Conservation (phyloP, 1,140 invertebrate species). For the Caerostris darwini region DNA sequence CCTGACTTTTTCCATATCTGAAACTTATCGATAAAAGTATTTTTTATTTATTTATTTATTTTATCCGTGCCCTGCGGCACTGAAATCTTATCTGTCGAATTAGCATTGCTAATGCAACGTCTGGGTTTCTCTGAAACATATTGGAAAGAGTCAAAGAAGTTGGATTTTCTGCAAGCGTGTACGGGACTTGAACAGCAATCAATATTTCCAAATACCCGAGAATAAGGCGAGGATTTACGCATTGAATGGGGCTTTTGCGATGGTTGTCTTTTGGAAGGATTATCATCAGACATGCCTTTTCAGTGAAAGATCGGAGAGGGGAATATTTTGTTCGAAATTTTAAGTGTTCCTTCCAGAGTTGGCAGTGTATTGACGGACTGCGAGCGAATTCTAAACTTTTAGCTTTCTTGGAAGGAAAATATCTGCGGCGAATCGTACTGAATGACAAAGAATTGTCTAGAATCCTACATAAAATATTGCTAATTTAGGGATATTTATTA, state of each 20-base stretch:
- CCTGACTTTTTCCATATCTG: background rate
- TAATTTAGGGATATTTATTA: too few species aligned
- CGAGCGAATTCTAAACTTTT: too few species aligned
- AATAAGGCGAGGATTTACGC: background rate
- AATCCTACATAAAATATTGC: too few species aligned
- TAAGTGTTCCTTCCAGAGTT: background rate
- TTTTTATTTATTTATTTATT: background rate
- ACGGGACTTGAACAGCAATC: conserved; percentile 3
- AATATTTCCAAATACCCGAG: conserved; percentile 3
- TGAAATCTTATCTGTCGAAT: conserved; percentile 38
- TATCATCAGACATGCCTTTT: background rate
- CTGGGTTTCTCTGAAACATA: conserved; percentile 8
- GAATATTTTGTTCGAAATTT: background rate
- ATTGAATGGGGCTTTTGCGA: background rate
- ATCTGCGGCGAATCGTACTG: too few species aligned
- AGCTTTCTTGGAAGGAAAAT: too few species aligned
- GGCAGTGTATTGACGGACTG: too few species aligned
- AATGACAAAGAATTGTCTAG: too few species aligned
- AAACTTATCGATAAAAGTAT: background rate
- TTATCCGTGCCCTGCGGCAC: background rate
- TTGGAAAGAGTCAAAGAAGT: background rate
- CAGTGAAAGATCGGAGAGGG: background rate
- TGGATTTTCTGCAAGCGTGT: background rate
- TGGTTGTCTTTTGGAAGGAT: background rate
- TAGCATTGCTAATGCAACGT: conserved; percentile 55